A percentile compares a stretch with the other conserved stretches of the same genome.
Conservation (phyloP, 2,113 vertebrate genomes). For the Thalassarche chlororhynchos region DNA sequence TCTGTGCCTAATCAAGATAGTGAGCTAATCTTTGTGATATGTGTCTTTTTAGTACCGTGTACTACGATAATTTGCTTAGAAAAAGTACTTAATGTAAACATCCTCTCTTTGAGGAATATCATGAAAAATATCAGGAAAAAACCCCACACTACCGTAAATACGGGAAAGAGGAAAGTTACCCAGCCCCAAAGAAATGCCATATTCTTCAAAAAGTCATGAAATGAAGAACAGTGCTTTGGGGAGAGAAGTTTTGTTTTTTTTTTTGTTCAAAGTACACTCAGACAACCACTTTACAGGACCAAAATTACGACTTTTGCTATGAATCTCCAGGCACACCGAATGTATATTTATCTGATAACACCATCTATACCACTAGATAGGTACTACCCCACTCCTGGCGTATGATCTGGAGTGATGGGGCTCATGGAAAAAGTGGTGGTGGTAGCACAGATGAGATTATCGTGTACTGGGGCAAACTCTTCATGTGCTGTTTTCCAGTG, state of each 20-base stretch:
- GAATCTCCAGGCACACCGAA: not conserved
- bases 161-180: not conserved
- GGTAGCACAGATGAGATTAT: not conserved
- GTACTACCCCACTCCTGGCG: too few relatives aligned
- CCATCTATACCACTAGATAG: not conserved
- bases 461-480: not conserved
- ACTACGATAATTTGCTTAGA: not conserved
- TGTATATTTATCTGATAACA: not conserved
- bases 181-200: not conserved
- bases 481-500: not conserved
- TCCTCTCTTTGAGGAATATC: not conserved
- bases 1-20: not conserved
- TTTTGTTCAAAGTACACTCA: not conserved
- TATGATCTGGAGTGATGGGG: not conserved
- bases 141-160: fast-evolving
- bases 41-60: not conserved
- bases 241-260: not conserved
- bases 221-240: not conserved
- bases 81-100: not conserved
- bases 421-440: not conserved
- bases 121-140: not conserved
- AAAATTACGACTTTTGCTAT: not conserved
- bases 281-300: not conserved
- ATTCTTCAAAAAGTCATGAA: not conserved
- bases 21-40: not conserved